Base-by-base conservation (phyloP, 2,888 invertebrate species). In the Antheraea assamensis region DNA sequence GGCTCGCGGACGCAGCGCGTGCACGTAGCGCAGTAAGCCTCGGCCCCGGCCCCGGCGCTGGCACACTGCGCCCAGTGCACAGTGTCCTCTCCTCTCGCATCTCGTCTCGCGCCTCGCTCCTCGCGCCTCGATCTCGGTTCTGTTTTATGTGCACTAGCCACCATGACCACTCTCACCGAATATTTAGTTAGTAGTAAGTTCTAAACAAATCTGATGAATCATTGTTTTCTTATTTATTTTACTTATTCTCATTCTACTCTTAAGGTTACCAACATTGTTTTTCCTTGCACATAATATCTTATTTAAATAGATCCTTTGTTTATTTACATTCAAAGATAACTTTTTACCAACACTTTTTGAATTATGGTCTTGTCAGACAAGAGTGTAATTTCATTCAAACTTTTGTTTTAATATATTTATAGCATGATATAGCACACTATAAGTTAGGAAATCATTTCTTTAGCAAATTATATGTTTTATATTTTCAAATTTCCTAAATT, bases 111-210 rank as follows among this genome's bases (percentile, higher is more conserved):
- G n/a, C n/a, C n/a, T n/a, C n/a, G n/a, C n/a, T n/a, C n/a, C n/a
- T n/a, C 79, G 81, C 86, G 82, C 85, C 85, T 90, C 84, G 87
- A 85, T 90, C 86, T 90, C 85, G 83, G 83, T 88, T 88, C 86
- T 83, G 80, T 83, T 85, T 85, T 85, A 86, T 85, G 84, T 87
- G 87, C 87, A 82, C 83, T 77, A 74, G 74, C 76, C 78, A 73
- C 80, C 80, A 78, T 79, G 52, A 55, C 58, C 78, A 76, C 76
- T 80, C 74, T 81, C 75, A 78, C 76, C 82, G 82, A 77, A 79
- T 77, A 74, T 78, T 76, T 79, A 68, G 64, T 73, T 52, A 49
- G 70, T 74, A 64, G 74, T 74, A 74, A 74, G 74, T 74, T 72
- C 24, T 64, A 47, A 72, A 64, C 61, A 72, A 49, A 64, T 61